Base-by-base conservation (phyloP, 2,888 invertebrate genomes). In the Amiota communis region DNA sequence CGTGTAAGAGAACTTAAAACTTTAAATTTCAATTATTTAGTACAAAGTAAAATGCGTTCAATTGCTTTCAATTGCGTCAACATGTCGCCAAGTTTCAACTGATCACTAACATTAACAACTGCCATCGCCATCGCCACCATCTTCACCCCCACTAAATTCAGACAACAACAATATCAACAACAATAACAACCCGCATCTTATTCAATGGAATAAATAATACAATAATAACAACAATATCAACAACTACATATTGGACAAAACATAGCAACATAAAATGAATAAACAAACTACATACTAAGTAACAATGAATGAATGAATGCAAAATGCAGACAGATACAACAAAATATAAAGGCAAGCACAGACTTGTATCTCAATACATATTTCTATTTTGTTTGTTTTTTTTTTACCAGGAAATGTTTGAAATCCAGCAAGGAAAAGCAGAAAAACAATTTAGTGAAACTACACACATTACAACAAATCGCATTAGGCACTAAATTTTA, bases 401-500 rank as follows among this genome's bases (percentile, higher is more conserved):
- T 73, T 20, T 71, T 46, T 46, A 71, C 36, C 17, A 59, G 64
- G 74, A 81, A 83, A 83, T 80, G 79, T 82, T 82, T 82, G 81
- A 36, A 36, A 36, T 36, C 81, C 83, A 81, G 80, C 82, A 78
- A 72, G 69, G 13, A 67, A 70, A 17, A 75, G 76, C 49, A 67
- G 56, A 49, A 36, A 36, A 36, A 36, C 59, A 70, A 70, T 36
- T 36, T 46, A 53, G 36, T 17, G 61, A 71, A 72, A 73, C 76
- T 76, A 72, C 78, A 78, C 78, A 78, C 83, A 83, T 77, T 83
- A 80, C 81, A 78, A 83, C 82, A 83, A 84, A 83, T 83, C 82
- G 83, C 81, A 82, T 83, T 84, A 82, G 80, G 78, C 75, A 83
- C 82, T 84, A 83, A 81, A 83, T 83, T 83, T 81, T 36, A 36